Evolutionary conservation across 2,888 invertebrate genomes (phyloP).

Genomic region (Drosophila seclusa): DNA sequence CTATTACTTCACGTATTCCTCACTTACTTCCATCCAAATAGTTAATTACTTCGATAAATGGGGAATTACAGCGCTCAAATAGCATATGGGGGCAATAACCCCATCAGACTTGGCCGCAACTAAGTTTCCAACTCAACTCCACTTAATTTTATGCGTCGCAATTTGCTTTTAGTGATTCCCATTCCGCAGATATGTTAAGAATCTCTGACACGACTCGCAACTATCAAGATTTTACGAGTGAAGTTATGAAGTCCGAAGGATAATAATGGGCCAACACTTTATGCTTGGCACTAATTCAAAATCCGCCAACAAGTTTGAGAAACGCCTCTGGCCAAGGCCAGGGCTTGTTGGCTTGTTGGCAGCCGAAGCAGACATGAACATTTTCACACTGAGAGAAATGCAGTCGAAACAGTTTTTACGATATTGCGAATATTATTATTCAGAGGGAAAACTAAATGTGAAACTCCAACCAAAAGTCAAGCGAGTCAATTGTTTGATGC

Average conservation of each 20-base stretch:
- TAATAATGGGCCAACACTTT: constrained; percentile 85
- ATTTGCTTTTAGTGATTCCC: constrained; percentile 35
- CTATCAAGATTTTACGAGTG: constrained; percentile 70
- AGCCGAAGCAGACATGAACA: constrained; percentile 16
- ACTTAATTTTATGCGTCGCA: constrained; percentile 56
- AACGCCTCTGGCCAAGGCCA: constrained; percentile 46
- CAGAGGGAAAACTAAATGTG: constrained; percentile 48
- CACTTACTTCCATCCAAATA: constrained; percentile 12
- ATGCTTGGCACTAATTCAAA: constrained; percentile 82
- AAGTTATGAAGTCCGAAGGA: constrained; percentile 84
- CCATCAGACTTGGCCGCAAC: constrained; percentile 22
- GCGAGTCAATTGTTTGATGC: constrained; percentile 70
- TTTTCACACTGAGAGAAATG: constrained; percentile 50
- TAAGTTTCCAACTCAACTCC: constrained; percentile 17
- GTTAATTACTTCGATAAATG: constrained; percentile 76
- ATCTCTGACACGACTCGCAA: constrained; percentile 16
- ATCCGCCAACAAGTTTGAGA: constrained; percentile 59
- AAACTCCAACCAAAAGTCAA: constrained; percentile 59
- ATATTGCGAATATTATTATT: constrained; percentile 49
- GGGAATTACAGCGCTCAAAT: constrained; percentile 39
- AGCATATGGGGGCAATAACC: constrained; percentile 48
- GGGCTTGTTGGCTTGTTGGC: constrained; percentile 33
- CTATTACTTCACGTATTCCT: constrained; percentile 56
- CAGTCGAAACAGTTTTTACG: constrained; percentile 56
- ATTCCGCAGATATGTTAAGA: constrained; percentile 8